Evolutionary conservation across 2,113 vertebrate species (phyloP), one percentile per base, ranked within the genome.

Genomic region (Chrysemys picta): DNA sequence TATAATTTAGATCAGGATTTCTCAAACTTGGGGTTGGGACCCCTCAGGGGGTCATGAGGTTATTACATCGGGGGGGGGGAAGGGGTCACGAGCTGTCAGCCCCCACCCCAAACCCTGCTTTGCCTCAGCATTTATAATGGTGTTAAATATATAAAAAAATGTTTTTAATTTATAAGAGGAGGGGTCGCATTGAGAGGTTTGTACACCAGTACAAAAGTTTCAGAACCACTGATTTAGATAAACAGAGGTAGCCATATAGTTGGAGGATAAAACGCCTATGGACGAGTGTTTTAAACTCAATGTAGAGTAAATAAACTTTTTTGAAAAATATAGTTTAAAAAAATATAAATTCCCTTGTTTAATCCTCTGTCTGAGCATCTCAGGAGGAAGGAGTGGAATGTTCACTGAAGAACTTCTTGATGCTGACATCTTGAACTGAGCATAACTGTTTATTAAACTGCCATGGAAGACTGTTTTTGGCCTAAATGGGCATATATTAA

Each of bases 271-370:
- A 94, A 82, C 24, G 69, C 19, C 19, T 42, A 38, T 75, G 52
- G 86, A 85, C 53, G 56, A 3, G 14, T 90, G 31, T 93, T 96
- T 95, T 87, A n/a, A 87, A 94, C 75, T 90, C 79, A 49, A 50
- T 45, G 5, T 29, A 94, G 56, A 25, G 42, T 31, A 84, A 79
- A 92, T 42, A 42, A 42, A 42, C 42, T 42, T 42, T 42, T 42
- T 42, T 42, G 42, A 42, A 42, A 42, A 42, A 42, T 42, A 42
- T 42, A 42, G 42, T 42, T 42, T 42, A 42, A 42, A 42, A 42
- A 42, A 42, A 42, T 42, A 42, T 42, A 42, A 42, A 19, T 10
- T 90, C 38, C 85, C 22, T 81, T 53, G 14, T 80, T 76, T 89
- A 91, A 76, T 80, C 93, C 88, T 85, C 42, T 47, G 35, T 85